Percentiles rank a stretch among this genome's conserved stretches.
phyloP scores from a whole-genome alignment of 2,888 invertebrate species.

The Bursaphelenchus okinawaensis region DNA sequence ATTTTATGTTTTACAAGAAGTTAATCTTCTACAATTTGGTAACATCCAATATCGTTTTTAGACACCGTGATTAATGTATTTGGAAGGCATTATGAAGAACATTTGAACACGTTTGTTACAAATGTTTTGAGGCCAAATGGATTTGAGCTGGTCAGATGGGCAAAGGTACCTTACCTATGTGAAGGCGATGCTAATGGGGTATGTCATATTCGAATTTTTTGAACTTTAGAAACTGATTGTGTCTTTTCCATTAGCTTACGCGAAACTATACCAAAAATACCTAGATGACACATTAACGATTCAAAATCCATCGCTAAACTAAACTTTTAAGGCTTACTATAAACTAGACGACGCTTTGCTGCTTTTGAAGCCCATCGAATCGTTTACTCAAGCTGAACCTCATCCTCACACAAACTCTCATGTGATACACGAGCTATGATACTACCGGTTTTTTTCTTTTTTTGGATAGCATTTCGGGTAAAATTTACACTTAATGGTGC shows the following conservation, averaged over 20 bases:
- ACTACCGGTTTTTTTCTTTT: too few species aligned
- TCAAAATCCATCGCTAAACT: too few species aligned
- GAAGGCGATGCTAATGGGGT: constrained; percentile 72
- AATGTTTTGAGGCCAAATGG: constrained; percentile 68
- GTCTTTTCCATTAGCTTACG: too few species aligned
- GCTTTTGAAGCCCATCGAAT: constrained; percentile 27
- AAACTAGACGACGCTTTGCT: constrained; percentile 47
- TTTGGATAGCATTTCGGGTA: too few species aligned
- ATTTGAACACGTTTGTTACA: constrained; percentile 70
- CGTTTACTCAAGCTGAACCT: background rate
- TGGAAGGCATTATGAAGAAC: constrained; percentile 64
- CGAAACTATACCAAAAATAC: too few species aligned
- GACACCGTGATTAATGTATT: constrained; percentile 58
- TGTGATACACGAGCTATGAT: background rate
- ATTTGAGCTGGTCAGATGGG: constrained; percentile 74
- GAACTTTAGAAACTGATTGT: background rate
- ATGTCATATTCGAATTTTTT: too few species aligned
- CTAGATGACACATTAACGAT: too few species aligned
- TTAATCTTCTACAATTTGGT: background rate
- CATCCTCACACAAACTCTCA: background rate
- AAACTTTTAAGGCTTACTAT: constrained; percentile 52
- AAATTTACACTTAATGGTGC: too few species aligned
- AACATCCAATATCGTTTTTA: constrained; percentile 16
- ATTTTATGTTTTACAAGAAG: background rate
- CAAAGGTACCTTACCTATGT: constrained; percentile 86